phyloP scores from a whole-genome alignment of 2,797 vertebrate genomes.

The Gambusia yucatana region DNA sequence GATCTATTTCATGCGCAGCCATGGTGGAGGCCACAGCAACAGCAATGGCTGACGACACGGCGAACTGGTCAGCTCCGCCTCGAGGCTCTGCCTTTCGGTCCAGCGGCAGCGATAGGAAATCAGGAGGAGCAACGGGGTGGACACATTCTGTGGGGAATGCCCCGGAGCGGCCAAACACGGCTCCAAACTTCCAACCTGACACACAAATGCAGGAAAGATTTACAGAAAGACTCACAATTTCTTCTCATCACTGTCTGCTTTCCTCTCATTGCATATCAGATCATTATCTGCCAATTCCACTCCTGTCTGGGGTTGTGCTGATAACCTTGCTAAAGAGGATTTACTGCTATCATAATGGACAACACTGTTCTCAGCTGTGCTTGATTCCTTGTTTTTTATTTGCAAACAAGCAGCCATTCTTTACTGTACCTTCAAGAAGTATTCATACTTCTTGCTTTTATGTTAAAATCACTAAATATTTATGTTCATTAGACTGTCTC shows the following conservation, averaged over 20 bases:
- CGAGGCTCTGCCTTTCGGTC: conserved; percentile 84
- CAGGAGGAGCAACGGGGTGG: conserved; percentile 87
- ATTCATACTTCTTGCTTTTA: background rate
- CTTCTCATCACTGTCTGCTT: conserved; percentile 4
- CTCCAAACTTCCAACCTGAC: conserved; percentile 95
- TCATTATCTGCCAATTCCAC: conserved; percentile 24
- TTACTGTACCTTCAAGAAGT: background rate
- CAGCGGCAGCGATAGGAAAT: conserved; percentile 86
- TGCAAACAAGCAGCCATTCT: background rate
- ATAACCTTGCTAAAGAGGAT: conserved; percentile 27
- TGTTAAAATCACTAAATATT: background rate
- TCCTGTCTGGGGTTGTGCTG: background rate
- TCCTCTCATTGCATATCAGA: conserved; percentile 25
- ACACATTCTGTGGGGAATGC: conserved; percentile 88
- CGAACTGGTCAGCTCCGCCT: conserved; percentile 84
- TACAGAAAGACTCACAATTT: background rate
- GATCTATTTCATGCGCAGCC: conserved; percentile 89
- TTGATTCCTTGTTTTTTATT: background rate
- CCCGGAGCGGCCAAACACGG: conserved; percentile 87
- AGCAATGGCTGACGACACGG: conserved; percentile 82
- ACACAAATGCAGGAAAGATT: conserved; percentile 13
- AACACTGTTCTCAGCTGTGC: background rate
- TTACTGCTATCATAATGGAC: conserved; percentile 3
- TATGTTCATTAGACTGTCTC: too few species aligned
- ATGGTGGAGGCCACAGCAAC: conserved; percentile 88